phyloP scores from a whole-genome alignment of 2,113 vertebrate genomes.

The Macroglossus sobrinus region DNA sequence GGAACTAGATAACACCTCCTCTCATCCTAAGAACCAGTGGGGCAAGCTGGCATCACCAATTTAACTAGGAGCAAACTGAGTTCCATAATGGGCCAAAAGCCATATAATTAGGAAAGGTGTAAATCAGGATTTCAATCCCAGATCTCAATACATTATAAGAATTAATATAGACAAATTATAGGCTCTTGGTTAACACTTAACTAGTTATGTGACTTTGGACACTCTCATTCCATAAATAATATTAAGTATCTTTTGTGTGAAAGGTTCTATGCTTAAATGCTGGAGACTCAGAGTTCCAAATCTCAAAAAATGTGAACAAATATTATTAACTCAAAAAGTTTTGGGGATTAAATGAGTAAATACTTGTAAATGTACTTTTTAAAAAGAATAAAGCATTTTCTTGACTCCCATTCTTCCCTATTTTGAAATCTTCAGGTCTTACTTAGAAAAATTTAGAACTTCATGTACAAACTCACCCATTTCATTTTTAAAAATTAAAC shows the following conservation, averaged over 20 bases:
- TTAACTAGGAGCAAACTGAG: not conserved
- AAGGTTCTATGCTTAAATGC: not conserved
- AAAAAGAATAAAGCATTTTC: not conserved
- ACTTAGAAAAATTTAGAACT: not conserved
- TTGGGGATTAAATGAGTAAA: not conserved
- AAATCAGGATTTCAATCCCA: not conserved
- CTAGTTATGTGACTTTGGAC: not conserved
- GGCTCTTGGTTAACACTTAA: not conserved
- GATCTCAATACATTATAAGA: not conserved
- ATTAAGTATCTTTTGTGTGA: not conserved
- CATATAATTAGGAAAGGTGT: not conserved
- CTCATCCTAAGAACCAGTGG: not conserved
- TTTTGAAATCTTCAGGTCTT: not conserved
- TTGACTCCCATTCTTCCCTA: not conserved
- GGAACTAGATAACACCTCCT: not conserved
- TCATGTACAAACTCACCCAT: not conserved
- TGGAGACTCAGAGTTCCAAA: not conserved
- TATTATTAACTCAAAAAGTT: not conserved
- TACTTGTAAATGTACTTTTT: not conserved
- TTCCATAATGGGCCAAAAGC: not conserved
- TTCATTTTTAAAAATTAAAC: not conserved
- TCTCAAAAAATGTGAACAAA: not conserved
- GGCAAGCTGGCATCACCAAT: too few relatives aligned
- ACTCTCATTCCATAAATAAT: not conserved
- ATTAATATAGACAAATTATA: not conserved